Conservation (phyloP, 2,797 vertebrate genomes). For the Acipenser ruthenus region DNA sequence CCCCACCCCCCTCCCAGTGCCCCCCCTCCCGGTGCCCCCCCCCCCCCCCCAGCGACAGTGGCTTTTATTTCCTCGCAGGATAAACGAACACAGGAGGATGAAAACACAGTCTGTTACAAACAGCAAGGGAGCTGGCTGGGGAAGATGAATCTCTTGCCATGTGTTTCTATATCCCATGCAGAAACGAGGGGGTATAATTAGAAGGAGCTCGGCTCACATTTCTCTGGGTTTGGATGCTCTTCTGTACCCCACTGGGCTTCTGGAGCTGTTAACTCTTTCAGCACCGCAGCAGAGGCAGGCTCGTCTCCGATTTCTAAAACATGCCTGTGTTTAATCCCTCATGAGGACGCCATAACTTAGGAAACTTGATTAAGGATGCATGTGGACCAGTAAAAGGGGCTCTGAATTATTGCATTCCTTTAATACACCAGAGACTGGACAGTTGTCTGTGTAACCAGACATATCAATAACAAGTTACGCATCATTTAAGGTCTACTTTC, state of each 20-base stretch:
- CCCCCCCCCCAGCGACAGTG: no score
- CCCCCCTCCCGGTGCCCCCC: no score
- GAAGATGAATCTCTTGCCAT: constrained; percentile 41
- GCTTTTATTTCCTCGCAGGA: neutral
- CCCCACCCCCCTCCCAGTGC: no score
- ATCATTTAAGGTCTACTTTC: no score
- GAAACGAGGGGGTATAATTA: constrained; percentile 43
- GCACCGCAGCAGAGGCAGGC: neutral
- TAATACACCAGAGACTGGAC: no score
- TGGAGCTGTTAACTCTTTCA: constrained; percentile 3
- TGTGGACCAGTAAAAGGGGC: neutral
- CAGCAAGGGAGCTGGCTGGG: constrained; percentile 10
- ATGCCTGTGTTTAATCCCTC: neutral
- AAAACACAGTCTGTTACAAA: constrained; percentile 8
- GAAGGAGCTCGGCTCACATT: constrained; percentile 41
- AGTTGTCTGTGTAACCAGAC: no score
- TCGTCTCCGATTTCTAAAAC: neutral
- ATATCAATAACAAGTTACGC: no score
- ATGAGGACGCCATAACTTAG: neutral
- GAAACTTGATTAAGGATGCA: neutral
- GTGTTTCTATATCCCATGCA: constrained; percentile 36
- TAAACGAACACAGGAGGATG: neutral
- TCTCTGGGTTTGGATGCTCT: constrained; percentile 6
- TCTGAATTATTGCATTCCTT: neutral
- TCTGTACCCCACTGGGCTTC: constrained; percentile 4